Percentiles rank a stretch among this genome's conserved stretches.
Conservation (phyloP, 2,113 vertebrate genomes). For the Arothron firmamentum region DNA sequence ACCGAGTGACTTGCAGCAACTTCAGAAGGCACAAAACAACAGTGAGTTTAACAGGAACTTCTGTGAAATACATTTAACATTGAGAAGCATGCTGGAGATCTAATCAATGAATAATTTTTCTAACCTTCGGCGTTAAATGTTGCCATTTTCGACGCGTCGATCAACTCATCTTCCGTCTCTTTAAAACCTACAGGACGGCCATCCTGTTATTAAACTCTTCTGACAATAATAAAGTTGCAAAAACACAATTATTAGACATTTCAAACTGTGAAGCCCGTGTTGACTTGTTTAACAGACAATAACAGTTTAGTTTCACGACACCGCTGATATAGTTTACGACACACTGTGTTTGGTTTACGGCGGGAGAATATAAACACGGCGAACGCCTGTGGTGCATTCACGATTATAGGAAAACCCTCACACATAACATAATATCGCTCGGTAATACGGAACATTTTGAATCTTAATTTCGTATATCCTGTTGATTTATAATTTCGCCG, state of each 20-base stretch:
- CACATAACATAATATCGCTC: background rate
- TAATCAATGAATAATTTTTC: background rate
- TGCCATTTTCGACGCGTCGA: constrained; percentile 58
- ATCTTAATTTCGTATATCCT: no score
- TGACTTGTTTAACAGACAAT: background rate
- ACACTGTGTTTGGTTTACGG: constrained; percentile 31
- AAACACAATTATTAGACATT: background rate
- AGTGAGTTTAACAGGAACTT: background rate
- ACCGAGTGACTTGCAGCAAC: constrained; percentile 78
- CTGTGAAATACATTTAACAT: background rate
- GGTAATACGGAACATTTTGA: no score
- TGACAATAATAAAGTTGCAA: background rate
- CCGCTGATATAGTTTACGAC: constrained; percentile 39
- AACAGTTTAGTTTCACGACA: constrained; percentile 22
- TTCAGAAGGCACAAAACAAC: constrained; percentile 14
- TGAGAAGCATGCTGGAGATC: background rate
- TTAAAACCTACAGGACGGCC: background rate
- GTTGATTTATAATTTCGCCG: no score
- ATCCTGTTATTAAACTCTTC: background rate
- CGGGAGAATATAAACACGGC: constrained; percentile 15
- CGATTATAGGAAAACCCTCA: background rate
- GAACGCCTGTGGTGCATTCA: constrained; percentile 38
- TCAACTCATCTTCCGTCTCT: constrained; percentile 44
- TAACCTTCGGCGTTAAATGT: constrained; percentile 69
- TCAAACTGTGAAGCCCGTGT: background rate